Evolutionary conservation across 2,888 invertebrate genomes (phyloP).

Genomic region (Alloplasta piceator): DNA sequence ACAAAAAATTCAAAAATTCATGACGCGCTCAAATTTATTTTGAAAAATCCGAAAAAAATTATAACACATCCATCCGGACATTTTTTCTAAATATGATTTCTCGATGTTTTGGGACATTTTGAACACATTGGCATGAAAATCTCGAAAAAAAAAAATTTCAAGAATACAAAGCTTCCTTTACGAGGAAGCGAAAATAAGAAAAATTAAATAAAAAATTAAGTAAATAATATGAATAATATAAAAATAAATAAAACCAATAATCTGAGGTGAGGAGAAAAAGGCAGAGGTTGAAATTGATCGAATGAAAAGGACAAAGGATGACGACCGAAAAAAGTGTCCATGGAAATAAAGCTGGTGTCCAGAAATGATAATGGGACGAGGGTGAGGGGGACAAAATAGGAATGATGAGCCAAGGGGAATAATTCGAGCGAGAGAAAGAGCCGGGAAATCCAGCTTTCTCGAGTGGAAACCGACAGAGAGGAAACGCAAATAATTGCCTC

Average conservation of each 20-base stretch:
- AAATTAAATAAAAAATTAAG: not conserved
- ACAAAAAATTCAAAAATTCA: too few species aligned
- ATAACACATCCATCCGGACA: too few species aligned
- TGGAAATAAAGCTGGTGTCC: conserved; percentile 24
- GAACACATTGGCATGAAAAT: too few species aligned
- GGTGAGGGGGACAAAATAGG: not conserved
- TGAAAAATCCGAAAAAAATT: too few species aligned
- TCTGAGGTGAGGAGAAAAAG: not conserved
- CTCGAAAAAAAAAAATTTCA: too few species aligned
- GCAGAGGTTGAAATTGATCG: conserved; percentile 3
- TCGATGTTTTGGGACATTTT: too few species aligned
- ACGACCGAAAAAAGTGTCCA: not conserved
- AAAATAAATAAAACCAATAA: not conserved
- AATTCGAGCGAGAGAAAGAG: conserved; percentile 58
- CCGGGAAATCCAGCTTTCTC: conserved; percentile 58
- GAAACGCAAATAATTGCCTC: conserved; percentile 78
- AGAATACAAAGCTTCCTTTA: too few species aligned
- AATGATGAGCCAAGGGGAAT: conserved; percentile 58
- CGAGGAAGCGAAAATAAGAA: too few species aligned
- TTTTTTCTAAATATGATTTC: too few species aligned
- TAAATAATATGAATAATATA: not conserved
- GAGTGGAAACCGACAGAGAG: conserved; percentile 70
- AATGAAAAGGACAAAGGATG: not conserved
- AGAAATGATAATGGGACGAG: conserved; percentile 5
- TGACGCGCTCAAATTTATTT: too few species aligned